Evolutionary conservation across 2,113 vertebrate species (phyloP), one percentile per base, ranked within the genome.

Genomic region (Siniperca chuatsi): DNA sequence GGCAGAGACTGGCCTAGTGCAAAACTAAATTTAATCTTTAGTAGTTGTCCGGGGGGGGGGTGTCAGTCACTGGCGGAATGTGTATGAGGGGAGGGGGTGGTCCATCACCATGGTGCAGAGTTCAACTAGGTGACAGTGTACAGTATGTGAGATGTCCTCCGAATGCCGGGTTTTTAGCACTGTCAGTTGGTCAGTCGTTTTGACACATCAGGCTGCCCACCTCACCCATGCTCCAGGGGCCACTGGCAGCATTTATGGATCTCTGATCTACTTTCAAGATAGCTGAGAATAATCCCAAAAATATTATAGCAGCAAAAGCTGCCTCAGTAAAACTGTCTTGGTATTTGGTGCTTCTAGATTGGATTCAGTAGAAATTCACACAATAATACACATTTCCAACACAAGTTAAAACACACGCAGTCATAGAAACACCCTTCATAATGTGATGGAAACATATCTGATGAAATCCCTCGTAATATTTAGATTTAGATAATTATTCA

Each of bases 251-350:
- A 64, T 82, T 88, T 82, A 75, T 80, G 57, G 79, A 80, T 87
- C 72, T 84, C 61, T 73, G 77, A 83, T 92, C 74, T 75, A 76
- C 66, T 87, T 83, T 83, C 54, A 81, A 65, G 69, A 76, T 46
- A 79, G 48, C 68, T 69, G 48, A 69, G 67, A 78, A 78, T 85
- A 87, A 85, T 87, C 69, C 69, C 29, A 73, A 70, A 64, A 76
- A 76, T 82, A 88, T 90, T 76, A 85, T 44, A 61, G 86, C 71
- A 74, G 83, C 71, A 75, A 75, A 88, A 87, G 79, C 76, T 83
- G 61, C 76, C 79, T 68, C 44, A n/a, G 79, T 48, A 64, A 89
- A 79, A 29, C 55, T 40, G 33, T 40, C 46, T 67, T 75, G 37
- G 71, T 86, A 40, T 78, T 79, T 37, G 18, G 35, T 46, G 21